These are phyloP conservation scores for Dolichotis patagonum DNA, from an alignment of 2,113 vertebrate species.

Conservation along the genomic window DNA sequence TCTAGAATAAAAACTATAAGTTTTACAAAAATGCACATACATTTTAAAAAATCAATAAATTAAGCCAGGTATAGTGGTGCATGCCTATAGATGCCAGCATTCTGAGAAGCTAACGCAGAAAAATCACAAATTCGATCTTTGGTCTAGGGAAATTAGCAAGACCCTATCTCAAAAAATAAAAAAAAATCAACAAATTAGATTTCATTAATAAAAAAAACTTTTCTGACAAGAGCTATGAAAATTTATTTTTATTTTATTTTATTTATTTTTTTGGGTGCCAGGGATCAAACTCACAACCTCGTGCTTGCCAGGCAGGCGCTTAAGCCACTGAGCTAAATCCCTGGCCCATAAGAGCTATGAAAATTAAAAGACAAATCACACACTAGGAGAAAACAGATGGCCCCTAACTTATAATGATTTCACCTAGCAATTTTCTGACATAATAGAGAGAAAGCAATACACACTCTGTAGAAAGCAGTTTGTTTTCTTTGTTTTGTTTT, in stretches of 20 bases:
- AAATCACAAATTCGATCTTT: too few relatives aligned
- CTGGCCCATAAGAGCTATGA: not conserved
- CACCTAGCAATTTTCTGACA: not conserved
- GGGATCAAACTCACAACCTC: too few relatives aligned
- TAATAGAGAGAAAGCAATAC: not conserved
- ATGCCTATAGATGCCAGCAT: not conserved
- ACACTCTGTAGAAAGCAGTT: not conserved
- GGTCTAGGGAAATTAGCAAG: not conserved
- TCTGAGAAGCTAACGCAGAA: not conserved
- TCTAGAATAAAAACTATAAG: not conserved
- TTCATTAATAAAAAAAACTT: not conserved
- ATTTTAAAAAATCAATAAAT: constrained; percentile 35
- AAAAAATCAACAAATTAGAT: too few relatives aligned
- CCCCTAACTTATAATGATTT: not conserved
- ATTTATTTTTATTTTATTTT: too few relatives aligned
- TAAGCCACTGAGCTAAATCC: too few relatives aligned
- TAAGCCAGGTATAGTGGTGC: not conserved
- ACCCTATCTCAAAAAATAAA: not conserved
- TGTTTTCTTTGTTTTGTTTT: not conserved
- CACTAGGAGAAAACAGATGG: not conserved
- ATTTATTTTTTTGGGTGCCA: too few relatives aligned
- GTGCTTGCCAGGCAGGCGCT: too few relatives aligned
- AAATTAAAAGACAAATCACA: not conserved
- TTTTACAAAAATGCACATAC: constrained; percentile 18
- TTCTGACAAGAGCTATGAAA: not conserved